These are phyloP conservation scores for Propithecus perrieri DNA, from an alignment of 2,797 vertebrate species.

Conservation along the genomic window DNA sequence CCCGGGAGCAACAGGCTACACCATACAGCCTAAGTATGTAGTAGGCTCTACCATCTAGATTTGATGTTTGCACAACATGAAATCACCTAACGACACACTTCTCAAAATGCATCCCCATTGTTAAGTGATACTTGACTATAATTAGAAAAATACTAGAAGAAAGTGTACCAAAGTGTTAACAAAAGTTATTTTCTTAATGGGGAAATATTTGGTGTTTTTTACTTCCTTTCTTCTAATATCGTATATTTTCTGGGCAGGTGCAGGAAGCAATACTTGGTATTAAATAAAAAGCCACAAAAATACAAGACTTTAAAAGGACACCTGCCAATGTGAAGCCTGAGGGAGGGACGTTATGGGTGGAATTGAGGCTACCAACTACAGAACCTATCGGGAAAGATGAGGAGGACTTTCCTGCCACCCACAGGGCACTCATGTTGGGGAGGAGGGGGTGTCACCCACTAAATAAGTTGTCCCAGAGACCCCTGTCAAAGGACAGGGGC, in stretches of 20 bases:
- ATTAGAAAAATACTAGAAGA: background rate
- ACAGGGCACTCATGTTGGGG: background rate
- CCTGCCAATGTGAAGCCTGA: background rate
- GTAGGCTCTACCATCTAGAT: background rate
- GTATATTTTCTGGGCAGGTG: background rate
- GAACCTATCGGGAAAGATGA: background rate
- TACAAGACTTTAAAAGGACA: background rate
- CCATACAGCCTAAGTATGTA: background rate
- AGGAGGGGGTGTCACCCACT: background rate
- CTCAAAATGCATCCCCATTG: background rate
- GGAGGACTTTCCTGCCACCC: background rate
- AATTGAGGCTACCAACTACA: background rate
- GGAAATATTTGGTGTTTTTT: background rate
- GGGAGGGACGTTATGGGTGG: background rate
- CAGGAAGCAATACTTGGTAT: background rate
- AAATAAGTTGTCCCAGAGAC: background rate
- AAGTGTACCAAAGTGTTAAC: background rate
- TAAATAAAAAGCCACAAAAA: constrained; percentile 21
- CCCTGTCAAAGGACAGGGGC: background rate
- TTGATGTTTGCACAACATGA: background rate
- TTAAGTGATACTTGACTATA: background rate
- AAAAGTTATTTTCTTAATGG: background rate
- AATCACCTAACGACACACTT: background rate
- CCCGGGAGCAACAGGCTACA: background rate
- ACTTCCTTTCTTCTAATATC: background rate